These are phyloP conservation scores for Anadara kagoshimensis DNA, from an alignment of 1,140 invertebrate genomes.

Conservation along the genomic window DNA sequence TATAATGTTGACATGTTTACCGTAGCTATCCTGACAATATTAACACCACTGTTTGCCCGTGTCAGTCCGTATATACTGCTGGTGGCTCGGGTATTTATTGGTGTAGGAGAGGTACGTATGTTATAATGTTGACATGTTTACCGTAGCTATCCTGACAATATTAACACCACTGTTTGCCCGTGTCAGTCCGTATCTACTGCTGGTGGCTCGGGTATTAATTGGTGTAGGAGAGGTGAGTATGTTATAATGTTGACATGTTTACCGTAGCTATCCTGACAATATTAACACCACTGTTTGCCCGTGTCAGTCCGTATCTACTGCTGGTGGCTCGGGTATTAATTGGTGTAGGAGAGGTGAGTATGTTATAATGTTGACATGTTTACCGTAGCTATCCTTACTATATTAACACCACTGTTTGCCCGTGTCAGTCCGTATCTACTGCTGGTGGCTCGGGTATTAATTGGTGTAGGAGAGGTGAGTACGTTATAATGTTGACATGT, in stretches of 20 bases:
- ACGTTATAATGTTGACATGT: constrained; percentile 79
- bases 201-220: constrained; percentile 70
- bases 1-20: constrained; percentile 81
- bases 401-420: constrained; percentile 87
- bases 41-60: constrained; percentile 86
- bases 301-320: constrained; percentile 74
- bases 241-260: constrained; percentile 80
- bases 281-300: constrained; percentile 85
- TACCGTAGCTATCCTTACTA: constrained; percentile 85
- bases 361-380: constrained; percentile 80
- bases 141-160: constrained; percentile 87
- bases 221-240: constrained; percentile 71
- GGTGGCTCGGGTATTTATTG: constrained; percentile 70
- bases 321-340: constrained; percentile 71
- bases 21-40: constrained; percentile 86
- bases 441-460: constrained; percentile 69
- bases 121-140: constrained; percentile 80
- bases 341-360: constrained; percentile 71
- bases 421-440: constrained; percentile 75
- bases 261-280: constrained; percentile 87
- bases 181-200: constrained; percentile 72
- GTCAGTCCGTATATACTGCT: constrained; percentile 73
- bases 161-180: constrained; percentile 86
- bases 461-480: constrained; percentile 73
- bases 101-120: constrained; percentile 70